Percentiles rank a stretch among this genome's conserved stretches.
These are phyloP conservation scores for Setipinna tenuifilis DNA, from an alignment of 2,797 vertebrate genomes.

Conservation along the genomic window DNA sequence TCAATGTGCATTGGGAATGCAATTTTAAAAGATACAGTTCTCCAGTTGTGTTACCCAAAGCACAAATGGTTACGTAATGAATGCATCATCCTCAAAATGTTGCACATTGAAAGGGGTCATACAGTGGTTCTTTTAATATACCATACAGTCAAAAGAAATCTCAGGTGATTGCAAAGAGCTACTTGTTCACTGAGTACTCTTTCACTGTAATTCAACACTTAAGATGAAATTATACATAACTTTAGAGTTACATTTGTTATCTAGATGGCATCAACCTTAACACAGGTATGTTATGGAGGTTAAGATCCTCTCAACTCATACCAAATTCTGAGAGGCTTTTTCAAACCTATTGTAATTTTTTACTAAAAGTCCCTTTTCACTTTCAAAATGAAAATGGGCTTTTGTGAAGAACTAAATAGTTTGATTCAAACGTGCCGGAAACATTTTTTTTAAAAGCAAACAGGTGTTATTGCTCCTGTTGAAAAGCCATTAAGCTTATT, in stretches of 20 bases:
- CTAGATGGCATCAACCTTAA: slow-evolving; percentile 6
- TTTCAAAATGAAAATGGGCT: not conserved
- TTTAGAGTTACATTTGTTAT: not conserved
- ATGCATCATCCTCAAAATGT: slow-evolving; percentile 40
- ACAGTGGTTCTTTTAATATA: slow-evolving; percentile 45
- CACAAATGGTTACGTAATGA: slow-evolving; percentile 47
- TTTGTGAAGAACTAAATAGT: slow-evolving; percentile 9
- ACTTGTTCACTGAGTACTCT: not conserved
- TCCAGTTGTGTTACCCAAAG: slow-evolving; percentile 49
- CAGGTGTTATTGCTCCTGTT: slow-evolving; percentile 37
- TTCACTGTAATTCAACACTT: not conserved
- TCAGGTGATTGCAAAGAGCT: slow-evolving; percentile 19
- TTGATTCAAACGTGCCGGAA: slow-evolving; percentile 52
- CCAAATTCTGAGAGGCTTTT: slow-evolving; percentile 45
- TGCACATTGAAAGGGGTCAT: slow-evolving; percentile 59
- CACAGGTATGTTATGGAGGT: slow-evolving; percentile 24
- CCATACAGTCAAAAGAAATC: slow-evolving; percentile 38
- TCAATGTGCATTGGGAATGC: not conserved
- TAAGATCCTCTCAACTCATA: slow-evolving; percentile 42
- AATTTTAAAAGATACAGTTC: not conserved
- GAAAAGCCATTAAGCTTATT: slow-evolving; percentile 34
- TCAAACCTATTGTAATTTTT: slow-evolving; percentile 18
- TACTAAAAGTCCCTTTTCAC: not conserved
- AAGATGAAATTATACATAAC: not conserved
- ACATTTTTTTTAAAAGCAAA: slow-evolving; percentile 18